These are phyloP conservation scores for Premnoplex brunnescens DNA, from an alignment of 2,797 vertebrate genomes.

Conservation along the genomic window DNA sequence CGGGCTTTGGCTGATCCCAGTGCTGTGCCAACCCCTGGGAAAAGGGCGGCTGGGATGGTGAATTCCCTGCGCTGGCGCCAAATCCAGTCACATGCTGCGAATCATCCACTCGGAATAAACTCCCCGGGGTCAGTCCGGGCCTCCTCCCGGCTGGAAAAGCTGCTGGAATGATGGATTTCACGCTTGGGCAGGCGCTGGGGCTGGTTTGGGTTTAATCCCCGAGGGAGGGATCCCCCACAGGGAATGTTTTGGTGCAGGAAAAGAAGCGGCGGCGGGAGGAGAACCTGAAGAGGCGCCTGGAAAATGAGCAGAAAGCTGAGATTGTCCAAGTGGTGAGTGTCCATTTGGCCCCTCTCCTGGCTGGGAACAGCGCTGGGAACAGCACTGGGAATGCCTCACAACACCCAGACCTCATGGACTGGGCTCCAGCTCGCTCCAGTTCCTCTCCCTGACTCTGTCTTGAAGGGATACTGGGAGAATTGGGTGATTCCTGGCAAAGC, in stretches of 20 bases:
- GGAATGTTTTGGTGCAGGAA: conserved; percentile 73
- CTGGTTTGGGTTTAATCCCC: neutral
- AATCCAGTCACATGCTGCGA: neutral
- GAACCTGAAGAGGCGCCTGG: conserved; percentile 85
- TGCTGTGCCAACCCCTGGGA: neutral
- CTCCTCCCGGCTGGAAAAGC: rapidly evolving
- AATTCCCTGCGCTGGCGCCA: neutral
- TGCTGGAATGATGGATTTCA: neutral
- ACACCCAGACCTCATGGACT: rapidly evolving
- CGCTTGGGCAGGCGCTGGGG: neutral
- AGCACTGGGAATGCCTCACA: neutral
- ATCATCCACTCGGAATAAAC: neutral
- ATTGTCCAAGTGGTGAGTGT: conserved; percentile 93
- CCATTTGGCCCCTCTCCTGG: rapidly evolving
- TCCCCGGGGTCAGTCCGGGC: too few species aligned
- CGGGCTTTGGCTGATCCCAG: rapidly evolving
- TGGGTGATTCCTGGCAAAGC: neutral
- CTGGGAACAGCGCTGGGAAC: neutral
- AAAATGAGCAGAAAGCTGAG: conserved; percentile 90
- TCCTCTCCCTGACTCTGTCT: rapidly evolving
- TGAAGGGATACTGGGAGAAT: neutral
- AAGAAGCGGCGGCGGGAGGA: conserved; percentile 87
- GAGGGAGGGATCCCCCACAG: rapidly evolving
- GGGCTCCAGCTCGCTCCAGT: neutral
- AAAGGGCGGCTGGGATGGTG: neutral